Evolutionary conservation across 2,113 vertebrate genomes (phyloP), one percentile per base, ranked within the genome.

Genomic region (Oceanodroma tethys): DNA sequence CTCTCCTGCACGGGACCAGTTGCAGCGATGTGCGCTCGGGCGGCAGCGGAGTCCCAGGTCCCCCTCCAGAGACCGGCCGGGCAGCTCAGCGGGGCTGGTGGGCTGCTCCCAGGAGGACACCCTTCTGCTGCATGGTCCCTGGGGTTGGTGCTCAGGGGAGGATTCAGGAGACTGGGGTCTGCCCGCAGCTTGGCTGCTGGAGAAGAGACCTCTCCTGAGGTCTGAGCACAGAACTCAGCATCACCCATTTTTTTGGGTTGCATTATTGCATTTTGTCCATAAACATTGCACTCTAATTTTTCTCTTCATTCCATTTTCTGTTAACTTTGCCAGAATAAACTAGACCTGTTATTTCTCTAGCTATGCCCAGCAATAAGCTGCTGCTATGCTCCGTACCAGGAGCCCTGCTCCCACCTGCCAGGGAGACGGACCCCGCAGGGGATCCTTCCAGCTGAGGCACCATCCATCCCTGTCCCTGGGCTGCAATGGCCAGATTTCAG

Each of bases 21-120:
- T 2, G 19, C 17, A 30, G 62, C 1, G 2, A 13, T 4, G 1
- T 2, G 17, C 7, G 1, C 38, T 5, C 1, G 1, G 34, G 11
- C 7, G 8, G 71, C 55, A 40, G 45, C 55, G 19, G 45, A 19
- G 23, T 7, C 27, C 50, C 18, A 1, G 9, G 27, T n/a, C 13
- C 34, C 23, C 32, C 34, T 17, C 38, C 6, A 2, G 59, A 30
- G 18, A 22, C 16, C 3, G 0, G 11, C 25, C 1, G 0, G 38
- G 53, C 9, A 9, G 2, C 52, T 11, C 1, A 0, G 42, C 1
- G 36, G 59, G 50, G 13, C 18, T 5, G 6, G 13, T 11, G 36
- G 36, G 59, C 14, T 53, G 72, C 40, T 74, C 53, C 40, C 38
- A 27, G 11, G 3, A 29, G 55, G 50, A 14, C 65, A 30, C 6